phyloP scores from a whole-genome alignment of 2,888 invertebrate genomes.

The Napeogenes sylphis region DNA sequence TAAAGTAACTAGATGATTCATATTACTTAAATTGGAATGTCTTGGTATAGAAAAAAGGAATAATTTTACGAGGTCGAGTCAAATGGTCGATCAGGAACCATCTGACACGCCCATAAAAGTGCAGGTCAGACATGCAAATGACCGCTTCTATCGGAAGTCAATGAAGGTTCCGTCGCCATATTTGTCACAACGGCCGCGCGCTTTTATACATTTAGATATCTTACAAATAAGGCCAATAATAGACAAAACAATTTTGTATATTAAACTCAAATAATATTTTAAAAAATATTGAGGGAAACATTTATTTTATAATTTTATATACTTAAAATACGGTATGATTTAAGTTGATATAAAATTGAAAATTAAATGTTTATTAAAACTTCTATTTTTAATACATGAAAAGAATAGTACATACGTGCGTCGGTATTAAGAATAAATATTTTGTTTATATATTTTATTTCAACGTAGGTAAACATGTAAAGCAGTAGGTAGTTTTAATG shows the following conservation, averaged over 20 bases:
- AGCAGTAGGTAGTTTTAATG: too few species aligned
- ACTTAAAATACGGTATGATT: too few species aligned
- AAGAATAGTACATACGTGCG: too few species aligned
- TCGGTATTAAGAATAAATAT: too few species aligned
- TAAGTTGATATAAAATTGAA: too few species aligned
- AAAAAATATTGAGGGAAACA: too few species aligned
- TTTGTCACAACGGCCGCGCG: constrained; percentile 34
- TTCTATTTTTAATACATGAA: too few species aligned
- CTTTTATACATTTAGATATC: constrained; percentile 28
- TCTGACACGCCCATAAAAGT: constrained; percentile 42
- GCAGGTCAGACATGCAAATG: constrained; percentile 56
- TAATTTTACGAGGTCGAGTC: constrained; percentile 22
- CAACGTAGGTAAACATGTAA: too few species aligned
- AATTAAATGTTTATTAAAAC: too few species aligned
- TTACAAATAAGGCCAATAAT: constrained; percentile 15
- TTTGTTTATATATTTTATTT: too few species aligned
- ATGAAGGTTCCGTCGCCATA: constrained; percentile 47
- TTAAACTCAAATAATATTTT: too few species aligned
- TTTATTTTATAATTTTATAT: too few species aligned
- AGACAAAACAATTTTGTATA: background rate
- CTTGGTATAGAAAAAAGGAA: background rate
- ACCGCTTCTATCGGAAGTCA: constrained; percentile 56
- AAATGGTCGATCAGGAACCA: constrained; percentile 39
- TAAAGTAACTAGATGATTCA: background rate
- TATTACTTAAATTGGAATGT: background rate